Percentiles rank a stretch among this genome's conserved stretches.
Conservation (phyloP, 1,140 invertebrate genomes). For the Vanessa atalanta region DNA sequence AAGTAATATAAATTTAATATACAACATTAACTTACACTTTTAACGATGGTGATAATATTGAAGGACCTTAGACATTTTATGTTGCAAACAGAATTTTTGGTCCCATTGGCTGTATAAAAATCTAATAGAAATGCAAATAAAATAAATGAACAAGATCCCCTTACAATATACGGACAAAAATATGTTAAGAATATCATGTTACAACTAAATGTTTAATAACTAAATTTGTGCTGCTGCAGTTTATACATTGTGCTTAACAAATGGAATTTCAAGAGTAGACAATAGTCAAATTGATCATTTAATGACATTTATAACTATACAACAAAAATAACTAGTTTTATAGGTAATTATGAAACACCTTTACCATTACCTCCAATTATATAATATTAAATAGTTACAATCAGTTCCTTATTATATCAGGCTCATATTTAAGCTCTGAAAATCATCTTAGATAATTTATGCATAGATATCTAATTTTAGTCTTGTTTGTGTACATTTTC, state of each 20-base stretch:
- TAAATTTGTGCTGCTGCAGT: slow-evolving; percentile 49
- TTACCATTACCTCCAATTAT: slow-evolving; percentile 32
- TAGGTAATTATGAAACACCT: slow-evolving; percentile 32
- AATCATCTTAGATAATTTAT: slow-evolving; percentile 15
- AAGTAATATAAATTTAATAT: slow-evolving; percentile 56
- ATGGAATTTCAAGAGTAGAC: slow-evolving; percentile 39
- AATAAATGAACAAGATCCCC: slow-evolving; percentile 34
- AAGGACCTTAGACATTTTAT: slow-evolving; percentile 45
- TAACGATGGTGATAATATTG: slow-evolving; percentile 38
- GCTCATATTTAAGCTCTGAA: slow-evolving; percentile 25
- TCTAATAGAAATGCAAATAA: slow-evolving; percentile 41
- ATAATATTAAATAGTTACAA: slow-evolving; percentile 36
- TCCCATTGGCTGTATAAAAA: slow-evolving; percentile 49
- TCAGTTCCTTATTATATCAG: slow-evolving; percentile 46
- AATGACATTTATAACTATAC: slow-evolving; percentile 37
- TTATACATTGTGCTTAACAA: slow-evolving; percentile 50
- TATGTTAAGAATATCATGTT: slow-evolving; percentile 31
- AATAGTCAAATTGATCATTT: slow-evolving; percentile 42
- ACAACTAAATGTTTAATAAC: slow-evolving; percentile 36
- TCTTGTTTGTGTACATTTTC: slow-evolving; percentile 12
- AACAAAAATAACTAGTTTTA: slow-evolving; percentile 32
- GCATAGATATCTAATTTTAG: slow-evolving; percentile 14
- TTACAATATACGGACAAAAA: slow-evolving; percentile 15
- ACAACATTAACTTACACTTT: slow-evolving; percentile 57
- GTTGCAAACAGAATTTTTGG: slow-evolving; percentile 51